Evolutionary conservation across 2,113 vertebrate species (phyloP), one percentile per base, ranked within the genome.

Genomic region (Tinamus guttatus): DNA sequence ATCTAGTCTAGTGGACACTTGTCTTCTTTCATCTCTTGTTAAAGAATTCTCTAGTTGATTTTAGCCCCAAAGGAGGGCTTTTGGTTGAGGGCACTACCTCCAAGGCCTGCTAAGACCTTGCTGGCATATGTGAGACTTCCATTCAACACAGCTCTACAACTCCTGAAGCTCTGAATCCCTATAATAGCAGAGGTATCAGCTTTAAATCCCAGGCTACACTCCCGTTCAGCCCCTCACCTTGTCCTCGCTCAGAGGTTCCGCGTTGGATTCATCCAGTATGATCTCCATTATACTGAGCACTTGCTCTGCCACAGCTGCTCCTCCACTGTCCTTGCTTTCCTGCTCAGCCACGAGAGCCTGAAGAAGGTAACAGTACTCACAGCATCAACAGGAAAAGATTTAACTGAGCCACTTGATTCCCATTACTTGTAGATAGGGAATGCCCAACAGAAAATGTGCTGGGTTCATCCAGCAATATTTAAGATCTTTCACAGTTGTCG

Each of bases 231-330:
- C 63, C 41, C 97, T 96, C 85, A 99, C 99, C 98, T 99, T 99
- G 97, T 99, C 99, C 91, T 99, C 99, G 12, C 99, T 99, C 95
- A 99, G 96, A 7, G 98, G 99, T 47, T 99, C 99, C 0, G 99
- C 99, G 0, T 99, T 99, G 85, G 99, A 99, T 92, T 99, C 99
- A 47, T 99, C 99, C 96, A 99, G 96, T 78, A 99, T 99, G 94
- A 99, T 99, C 97, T 99, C 99, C 99, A 99, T 99, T 91, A 99
- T 99, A 95, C 99, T 99, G 24, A 99, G 98, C 88, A 99, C 99
- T 96, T 99, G 99, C 82, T 99, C 99, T 1, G 99, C 99, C 95
- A 99, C 99, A 0, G 99, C 99, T 0, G 99, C 99, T 41, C 99
- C 99, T 3, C 99, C 99, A 0, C 99, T 99, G 97, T 99, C 99